Percentiles rank a stretch among this genome's conserved stretches.
Conservation (phyloP, 2,113 vertebrate genomes). For the Narcine bancroftii region DNA sequence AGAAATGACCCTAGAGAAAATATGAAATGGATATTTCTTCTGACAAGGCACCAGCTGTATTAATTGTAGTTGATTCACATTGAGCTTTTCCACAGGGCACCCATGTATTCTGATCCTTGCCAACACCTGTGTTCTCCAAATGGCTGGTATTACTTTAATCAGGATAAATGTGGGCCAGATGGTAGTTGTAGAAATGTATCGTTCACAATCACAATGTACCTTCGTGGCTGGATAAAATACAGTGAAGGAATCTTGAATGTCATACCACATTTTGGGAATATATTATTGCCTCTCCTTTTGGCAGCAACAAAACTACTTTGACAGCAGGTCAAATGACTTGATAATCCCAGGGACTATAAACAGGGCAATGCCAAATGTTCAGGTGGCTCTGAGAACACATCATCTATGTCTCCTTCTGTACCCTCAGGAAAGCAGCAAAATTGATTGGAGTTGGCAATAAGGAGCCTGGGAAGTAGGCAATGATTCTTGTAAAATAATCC, state of each 20-base stretch:
- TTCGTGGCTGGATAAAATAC: conserved; percentile 46
- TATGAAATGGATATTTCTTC: conserved; percentile 42
- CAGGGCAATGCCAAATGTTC: conserved; percentile 36
- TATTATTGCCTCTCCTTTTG: conserved; percentile 41
- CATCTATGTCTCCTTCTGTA: not conserved
- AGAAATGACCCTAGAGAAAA: conserved; percentile 39
- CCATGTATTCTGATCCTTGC: conserved; percentile 48
- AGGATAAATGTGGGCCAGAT: conserved; percentile 61
- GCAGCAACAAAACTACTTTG: conserved; percentile 14
- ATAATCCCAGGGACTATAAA: conserved; percentile 29
- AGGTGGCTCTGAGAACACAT: not conserved
- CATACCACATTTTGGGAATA: conserved; percentile 40
- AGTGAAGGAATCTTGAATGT: conserved; percentile 61
- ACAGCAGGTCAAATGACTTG: conserved; percentile 39
- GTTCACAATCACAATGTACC: conserved; percentile 49
- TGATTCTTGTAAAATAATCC: conserved; percentile 11
- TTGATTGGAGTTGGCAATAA: conserved; percentile 35
- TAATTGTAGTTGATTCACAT: conserved; percentile 53
- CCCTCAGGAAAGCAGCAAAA: not conserved
- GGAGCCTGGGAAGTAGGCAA: not conserved
- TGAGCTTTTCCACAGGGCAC: conserved; percentile 53
- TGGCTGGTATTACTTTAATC: conserved; percentile 51
- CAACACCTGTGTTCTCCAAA: conserved; percentile 54
- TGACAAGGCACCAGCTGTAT: conserved; percentile 52
- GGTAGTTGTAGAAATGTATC: conserved; percentile 54